Evolutionary conservation across 1,140 invertebrate species (phyloP), one percentile per base, ranked within the genome.

Genomic region (Drosophila setifemur): DNA sequence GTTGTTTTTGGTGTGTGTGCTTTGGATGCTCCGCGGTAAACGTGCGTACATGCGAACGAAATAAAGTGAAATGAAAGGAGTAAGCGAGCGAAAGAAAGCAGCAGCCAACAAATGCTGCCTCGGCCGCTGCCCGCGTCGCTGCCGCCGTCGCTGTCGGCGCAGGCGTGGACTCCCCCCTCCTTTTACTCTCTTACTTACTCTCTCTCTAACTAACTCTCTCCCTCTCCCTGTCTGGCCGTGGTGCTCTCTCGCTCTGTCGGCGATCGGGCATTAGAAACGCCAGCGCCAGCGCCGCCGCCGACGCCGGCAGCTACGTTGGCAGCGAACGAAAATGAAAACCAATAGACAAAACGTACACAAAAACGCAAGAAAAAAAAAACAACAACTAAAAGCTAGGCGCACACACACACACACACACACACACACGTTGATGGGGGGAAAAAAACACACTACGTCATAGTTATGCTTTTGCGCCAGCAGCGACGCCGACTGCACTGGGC

Each of bases 61-160:
- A 89, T 89, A 90, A 89, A 88, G 88, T 89, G 88, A 90, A 90
- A 90, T 90, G 88, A 90, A 90, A 90, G 88, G 88, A 90, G 88
- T 90, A 87, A 88, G 85, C 79, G 83, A 83, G 71, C 82, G 85
- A 88, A 90, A 90, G 88, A 90, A 90, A 90, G 88, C 88, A 87
- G 77, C 88, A 89, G 88, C 87, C 82, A 78, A 70, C 63, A 68
- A 73, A 69, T 29, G 70, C 54, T 75, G 75, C 79, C 37, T 35
- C 73, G 68, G 69, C 47, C 53, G 71, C 67, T 47, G 53, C 43
- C 60, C 39, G 25, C 9, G 44, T 18, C 9, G 52, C 45, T 42
- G 64, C 55, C 47, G 35, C 33, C 39, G 69, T 9, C 33, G 6
- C 9, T 61, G 75, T 50, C 8, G 47, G 67, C 69, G 70, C 71